Conservation (phyloP, 37 sponge, comb jelly and placozoan genomes). For the Amphimedon queenslandica region DNA sequence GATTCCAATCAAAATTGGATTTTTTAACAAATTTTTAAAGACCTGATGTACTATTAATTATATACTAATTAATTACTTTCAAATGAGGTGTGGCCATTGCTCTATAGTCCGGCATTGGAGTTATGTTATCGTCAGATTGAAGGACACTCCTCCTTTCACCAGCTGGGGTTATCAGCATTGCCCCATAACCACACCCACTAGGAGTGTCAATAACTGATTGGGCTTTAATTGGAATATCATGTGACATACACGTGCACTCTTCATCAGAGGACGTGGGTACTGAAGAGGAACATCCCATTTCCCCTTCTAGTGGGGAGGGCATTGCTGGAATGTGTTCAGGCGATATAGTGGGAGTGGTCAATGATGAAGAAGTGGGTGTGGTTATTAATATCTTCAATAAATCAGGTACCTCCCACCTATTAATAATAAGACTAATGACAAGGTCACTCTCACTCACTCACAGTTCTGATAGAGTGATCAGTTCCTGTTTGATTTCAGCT, state of each 20-base stretch:
- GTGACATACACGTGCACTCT: not conserved
- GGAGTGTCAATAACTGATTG: not conserved
- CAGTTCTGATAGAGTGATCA: not conserved
- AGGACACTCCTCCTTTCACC: not conserved
- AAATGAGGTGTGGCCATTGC: constrained; percentile 60
- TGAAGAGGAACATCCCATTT: too few species aligned
- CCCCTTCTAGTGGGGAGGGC: not conserved
- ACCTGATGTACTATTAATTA: not conserved
- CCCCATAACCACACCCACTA: not conserved
- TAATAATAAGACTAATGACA: not conserved
- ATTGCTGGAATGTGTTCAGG: not conserved
- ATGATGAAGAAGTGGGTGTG: not conserved
- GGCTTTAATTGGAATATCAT: not conserved
- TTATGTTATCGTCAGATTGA: constrained; percentile 44
- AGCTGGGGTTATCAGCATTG: not conserved
- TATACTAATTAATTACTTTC: constrained; percentile 24
- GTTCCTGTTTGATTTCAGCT: not conserved
- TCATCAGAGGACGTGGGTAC: not conserved
- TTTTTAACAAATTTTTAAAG: too few species aligned
- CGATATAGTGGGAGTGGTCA: not conserved
- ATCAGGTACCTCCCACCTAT: not conserved
- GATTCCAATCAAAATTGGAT: too few species aligned
- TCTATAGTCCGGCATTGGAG: constrained; percentile 64
- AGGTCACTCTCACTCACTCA: not conserved
- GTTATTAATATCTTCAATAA: not conserved